Conservation (phyloP, 2,888 invertebrate genomes). For the Epinotia ramella region DNA sequence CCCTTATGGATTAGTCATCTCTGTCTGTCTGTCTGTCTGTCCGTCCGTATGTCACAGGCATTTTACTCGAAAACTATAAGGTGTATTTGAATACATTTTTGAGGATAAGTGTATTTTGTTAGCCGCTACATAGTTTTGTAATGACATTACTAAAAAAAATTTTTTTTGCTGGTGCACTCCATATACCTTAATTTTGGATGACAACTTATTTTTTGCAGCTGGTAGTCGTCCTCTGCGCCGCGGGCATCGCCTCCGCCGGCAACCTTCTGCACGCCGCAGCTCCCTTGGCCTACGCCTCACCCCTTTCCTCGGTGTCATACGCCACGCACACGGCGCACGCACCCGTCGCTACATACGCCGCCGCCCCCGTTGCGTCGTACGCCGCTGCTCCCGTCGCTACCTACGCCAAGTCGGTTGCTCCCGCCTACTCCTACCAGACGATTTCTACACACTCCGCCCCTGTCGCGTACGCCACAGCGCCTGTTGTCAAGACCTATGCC, state of each 20-base stretch:
- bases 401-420: constrained; percentile 61
- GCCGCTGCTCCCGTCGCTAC: constrained; percentile 44
- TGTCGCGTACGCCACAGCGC: constrained; percentile 47
- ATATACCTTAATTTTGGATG: too few relatives aligned
- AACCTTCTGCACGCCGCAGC: constrained; percentile 58
- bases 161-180: too few relatives aligned
- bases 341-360: constrained; percentile 43
- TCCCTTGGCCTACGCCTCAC: constrained; percentile 54
- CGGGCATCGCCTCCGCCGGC: constrained; percentile 80
- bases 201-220: constrained; percentile 57
- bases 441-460: constrained; percentile 59
- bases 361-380: constrained; percentile 62
- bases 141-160: too few relatives aligned
- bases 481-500: constrained; percentile 48
- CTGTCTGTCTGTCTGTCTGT: too few relatives aligned
- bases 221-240: constrained; percentile 73
- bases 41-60: too few relatives aligned
- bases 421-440: constrained; percentile 60
- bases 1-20: too few relatives aligned
- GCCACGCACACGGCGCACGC: constrained; percentile 42
- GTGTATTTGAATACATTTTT: too few relatives aligned
- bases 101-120: too few relatives aligned
- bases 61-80: too few relatives aligned
- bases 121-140: too few relatives aligned
- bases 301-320: constrained; percentile 47